Evolutionary conservation across 2,113 vertebrate genomes (phyloP).

Genomic region (Athene cunicularia): DNA sequence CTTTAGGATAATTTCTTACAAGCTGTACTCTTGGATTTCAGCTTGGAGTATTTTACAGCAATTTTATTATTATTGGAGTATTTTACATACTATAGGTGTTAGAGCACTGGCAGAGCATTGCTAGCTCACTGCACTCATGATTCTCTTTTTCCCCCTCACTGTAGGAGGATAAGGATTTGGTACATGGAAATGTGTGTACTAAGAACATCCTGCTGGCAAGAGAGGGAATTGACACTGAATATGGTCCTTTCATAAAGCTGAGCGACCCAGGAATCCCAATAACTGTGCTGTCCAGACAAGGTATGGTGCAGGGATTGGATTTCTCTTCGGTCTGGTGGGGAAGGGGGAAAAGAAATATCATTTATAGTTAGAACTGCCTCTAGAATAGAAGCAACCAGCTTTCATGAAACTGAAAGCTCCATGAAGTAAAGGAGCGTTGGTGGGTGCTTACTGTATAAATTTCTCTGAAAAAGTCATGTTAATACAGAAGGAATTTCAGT

Average conservation of each 20-base stretch:
- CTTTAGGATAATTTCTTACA: neutral
- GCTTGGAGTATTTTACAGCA: neutral
- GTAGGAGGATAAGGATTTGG: conserved; percentile 96
- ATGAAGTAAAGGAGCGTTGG: neutral
- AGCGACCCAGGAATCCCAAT: conserved; percentile 96
- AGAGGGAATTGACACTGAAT: conserved; percentile 84
- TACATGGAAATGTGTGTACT: conserved; percentile 94
- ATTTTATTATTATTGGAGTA: neutral
- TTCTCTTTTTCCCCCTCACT: neutral
- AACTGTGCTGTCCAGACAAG: conserved; percentile 90
- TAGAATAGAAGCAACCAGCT: neutral
- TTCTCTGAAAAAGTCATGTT: neutral
- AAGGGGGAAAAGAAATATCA: neutral
- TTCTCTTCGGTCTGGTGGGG: neutral
- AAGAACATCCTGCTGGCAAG: conserved; percentile 96
- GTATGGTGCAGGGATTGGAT: conserved; percentile 46
- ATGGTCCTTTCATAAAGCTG: conserved; percentile 95
- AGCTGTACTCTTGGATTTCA: neutral
- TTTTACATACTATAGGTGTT: neutral
- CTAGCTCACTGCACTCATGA: neutral
- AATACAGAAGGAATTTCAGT: neutral
- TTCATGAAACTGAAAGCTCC: neutral
- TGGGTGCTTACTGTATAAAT: neutral
- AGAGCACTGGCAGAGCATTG: neutral
- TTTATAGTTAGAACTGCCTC: neutral